Evolutionary conservation across 2,888 invertebrate species (phyloP).

Genomic region (Oscheius sp.): DNA sequence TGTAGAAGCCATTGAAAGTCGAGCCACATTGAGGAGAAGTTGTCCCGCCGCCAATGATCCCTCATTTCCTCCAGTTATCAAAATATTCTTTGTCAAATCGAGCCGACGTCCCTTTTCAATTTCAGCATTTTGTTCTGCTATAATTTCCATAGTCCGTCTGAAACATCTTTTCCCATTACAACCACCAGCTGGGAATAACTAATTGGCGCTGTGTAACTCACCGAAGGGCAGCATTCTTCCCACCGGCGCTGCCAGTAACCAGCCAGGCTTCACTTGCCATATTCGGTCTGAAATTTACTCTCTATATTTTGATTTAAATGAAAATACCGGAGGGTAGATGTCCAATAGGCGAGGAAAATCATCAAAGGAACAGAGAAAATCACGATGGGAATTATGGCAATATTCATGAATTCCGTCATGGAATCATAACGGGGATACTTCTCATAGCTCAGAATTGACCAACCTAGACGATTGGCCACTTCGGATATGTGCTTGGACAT

Average conservation of each 20-base stretch:
- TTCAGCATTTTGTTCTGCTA: conserved; percentile 70
- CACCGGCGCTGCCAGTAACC: conserved; percentile 70
- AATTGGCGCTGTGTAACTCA: conserved; percentile 19
- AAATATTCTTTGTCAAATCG: conserved; percentile 51
- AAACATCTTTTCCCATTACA: neutral
- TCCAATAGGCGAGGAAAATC: conserved; percentile 72
- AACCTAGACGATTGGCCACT: conserved; percentile 63
- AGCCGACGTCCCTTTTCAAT: conserved; percentile 58
- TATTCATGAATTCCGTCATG: conserved; percentile 72
- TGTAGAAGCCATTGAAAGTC: conserved; percentile 30
- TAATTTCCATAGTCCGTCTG: conserved; percentile 72
- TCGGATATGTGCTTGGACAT: conserved; percentile 61
- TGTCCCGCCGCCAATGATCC: conserved; percentile 52
- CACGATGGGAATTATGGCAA: conserved; percentile 70
- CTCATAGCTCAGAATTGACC: conserved; percentile 66
- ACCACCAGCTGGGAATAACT: neutral
- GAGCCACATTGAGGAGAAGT: conserved; percentile 58
- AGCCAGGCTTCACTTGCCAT: conserved; percentile 65
- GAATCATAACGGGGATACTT: conserved; percentile 68
- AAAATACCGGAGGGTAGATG: conserved; percentile 59
- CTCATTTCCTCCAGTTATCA: conserved; percentile 52
- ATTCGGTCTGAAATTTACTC: conserved; percentile 51
- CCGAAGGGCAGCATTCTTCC: conserved; percentile 70
- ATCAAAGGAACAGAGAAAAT: conserved; percentile 68
- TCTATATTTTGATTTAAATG: neutral